These are phyloP conservation scores for Petroica traversi DNA, from an alignment of 2,113 vertebrate genomes.

Conservation along the genomic window DNA sequence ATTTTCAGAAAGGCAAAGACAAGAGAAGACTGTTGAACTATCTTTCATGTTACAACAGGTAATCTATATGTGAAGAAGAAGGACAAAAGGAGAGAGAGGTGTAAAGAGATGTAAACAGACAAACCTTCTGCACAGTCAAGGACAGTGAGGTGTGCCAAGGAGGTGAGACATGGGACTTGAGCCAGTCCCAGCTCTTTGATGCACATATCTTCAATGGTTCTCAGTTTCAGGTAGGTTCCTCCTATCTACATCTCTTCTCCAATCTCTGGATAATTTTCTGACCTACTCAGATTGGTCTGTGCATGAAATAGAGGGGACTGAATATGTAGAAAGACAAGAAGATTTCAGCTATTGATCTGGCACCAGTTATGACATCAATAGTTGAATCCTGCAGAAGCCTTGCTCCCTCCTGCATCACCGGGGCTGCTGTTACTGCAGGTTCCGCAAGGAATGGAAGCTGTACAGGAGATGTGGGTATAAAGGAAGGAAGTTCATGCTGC, in stretches of 20 bases:
- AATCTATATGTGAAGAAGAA: neutral
- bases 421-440: neutral
- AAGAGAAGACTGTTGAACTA: neutral
- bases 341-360: neutral
- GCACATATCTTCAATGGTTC: neutral
- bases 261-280: neutral
- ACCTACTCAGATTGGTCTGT: neutral
- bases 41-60: neutral
- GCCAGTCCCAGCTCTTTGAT: neutral
- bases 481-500: constrained; percentile 41
- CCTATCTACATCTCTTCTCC: neutral
- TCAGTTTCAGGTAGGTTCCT: neutral
- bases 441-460: neutral
- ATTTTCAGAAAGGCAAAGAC: neutral
- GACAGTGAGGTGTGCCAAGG: neutral
- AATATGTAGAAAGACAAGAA: neutral
- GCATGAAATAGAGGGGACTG: neutral
- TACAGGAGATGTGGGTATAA: neutral
- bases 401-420: neutral
- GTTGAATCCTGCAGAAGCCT: neutral
- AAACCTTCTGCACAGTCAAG: neutral
- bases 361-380: neutral
- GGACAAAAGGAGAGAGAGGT: neutral
- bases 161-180: neutral
- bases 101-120: neutral